phyloP scores from a whole-genome alignment of 2,113 vertebrate species.

The Anhinga anhinga region DNA sequence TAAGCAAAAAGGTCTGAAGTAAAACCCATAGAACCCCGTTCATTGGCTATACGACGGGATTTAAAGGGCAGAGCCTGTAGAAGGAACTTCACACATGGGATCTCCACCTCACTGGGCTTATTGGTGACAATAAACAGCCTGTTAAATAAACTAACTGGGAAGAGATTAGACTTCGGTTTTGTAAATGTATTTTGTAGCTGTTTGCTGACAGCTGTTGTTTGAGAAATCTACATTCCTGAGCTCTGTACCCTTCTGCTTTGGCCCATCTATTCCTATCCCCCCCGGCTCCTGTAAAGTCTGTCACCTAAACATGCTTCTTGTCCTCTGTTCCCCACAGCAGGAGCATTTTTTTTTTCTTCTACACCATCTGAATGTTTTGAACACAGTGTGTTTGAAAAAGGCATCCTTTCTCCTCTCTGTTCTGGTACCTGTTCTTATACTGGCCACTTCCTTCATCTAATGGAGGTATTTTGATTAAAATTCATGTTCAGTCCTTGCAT shows the following conservation, averaged over 20 bases:
- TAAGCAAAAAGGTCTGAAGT: background rate
- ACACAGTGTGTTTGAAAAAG: background rate
- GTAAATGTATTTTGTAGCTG: background rate
- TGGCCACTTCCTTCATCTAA: background rate
- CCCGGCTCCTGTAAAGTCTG: background rate
- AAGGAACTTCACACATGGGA: background rate
- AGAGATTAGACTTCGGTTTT: background rate
- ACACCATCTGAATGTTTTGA: background rate
- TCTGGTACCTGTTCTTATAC: background rate
- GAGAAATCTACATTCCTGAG: background rate
- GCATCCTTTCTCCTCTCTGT: background rate
- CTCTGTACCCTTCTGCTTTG: background rate
- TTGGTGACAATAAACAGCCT: background rate
- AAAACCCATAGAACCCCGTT: rapidly evolving
- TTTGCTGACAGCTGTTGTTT: background rate
- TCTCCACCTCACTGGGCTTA: background rate
- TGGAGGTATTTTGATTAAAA: constrained; percentile 18
- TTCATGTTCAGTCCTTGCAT: background rate
- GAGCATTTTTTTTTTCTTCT: background rate
- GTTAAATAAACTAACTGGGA: background rate
- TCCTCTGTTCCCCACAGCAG: background rate
- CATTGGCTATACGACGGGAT: background rate
- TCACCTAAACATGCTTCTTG: background rate
- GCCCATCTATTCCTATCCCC: background rate
- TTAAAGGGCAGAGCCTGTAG: background rate